These are phyloP conservation scores for Aradus depressus DNA, from an alignment of 2,888 invertebrate species.

Conservation along the genomic window DNA sequence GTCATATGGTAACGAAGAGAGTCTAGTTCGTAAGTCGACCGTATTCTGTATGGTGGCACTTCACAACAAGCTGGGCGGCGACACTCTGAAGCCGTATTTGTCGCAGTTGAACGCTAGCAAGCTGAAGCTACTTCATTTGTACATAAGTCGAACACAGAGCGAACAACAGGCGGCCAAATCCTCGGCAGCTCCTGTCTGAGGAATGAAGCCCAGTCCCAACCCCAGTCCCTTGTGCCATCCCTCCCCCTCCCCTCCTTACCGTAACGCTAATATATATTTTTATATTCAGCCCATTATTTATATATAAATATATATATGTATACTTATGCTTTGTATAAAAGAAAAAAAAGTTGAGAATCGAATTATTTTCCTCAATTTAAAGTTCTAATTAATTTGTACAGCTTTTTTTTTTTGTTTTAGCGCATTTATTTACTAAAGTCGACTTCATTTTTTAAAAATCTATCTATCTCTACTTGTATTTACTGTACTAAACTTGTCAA, in stretches of 20 bases:
- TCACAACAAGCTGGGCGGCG: slow-evolving; percentile 80
- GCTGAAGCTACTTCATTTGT: slow-evolving; percentile 69
- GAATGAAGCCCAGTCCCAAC: too few species aligned
- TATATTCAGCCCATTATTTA: slow-evolving; percentile 12
- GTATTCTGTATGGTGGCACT: slow-evolving; percentile 96
- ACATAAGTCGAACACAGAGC: slow-evolving; percentile 44
- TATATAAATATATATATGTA: too few species aligned
- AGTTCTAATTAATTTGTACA: too few species aligned
- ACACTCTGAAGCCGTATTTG: slow-evolving; percentile 68
- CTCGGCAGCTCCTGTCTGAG: slow-evolving; percentile 7
- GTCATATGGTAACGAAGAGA: slow-evolving; percentile 85
- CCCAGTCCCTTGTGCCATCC: slow-evolving; percentile 17
- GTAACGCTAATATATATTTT: slow-evolving; percentile 15
- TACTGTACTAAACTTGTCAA: too few species aligned
- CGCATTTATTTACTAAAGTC: too few species aligned
- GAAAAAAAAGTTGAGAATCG: slow-evolving; percentile 5
- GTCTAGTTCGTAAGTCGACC: slow-evolving; percentile 87
- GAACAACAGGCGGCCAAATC: slow-evolving; percentile 10
- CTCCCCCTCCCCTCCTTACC: slow-evolving; percentile 6
- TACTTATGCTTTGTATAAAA: slow-evolving; percentile 17
- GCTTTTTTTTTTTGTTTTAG: too few species aligned
- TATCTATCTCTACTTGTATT: too few species aligned
- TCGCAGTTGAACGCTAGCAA: slow-evolving; percentile 77
- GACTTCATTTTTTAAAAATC: too few species aligned
- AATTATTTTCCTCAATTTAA: too few species aligned